Conservation (phyloP, 2,797 vertebrate genomes). For the Melanotaenia nigrans region DNA sequence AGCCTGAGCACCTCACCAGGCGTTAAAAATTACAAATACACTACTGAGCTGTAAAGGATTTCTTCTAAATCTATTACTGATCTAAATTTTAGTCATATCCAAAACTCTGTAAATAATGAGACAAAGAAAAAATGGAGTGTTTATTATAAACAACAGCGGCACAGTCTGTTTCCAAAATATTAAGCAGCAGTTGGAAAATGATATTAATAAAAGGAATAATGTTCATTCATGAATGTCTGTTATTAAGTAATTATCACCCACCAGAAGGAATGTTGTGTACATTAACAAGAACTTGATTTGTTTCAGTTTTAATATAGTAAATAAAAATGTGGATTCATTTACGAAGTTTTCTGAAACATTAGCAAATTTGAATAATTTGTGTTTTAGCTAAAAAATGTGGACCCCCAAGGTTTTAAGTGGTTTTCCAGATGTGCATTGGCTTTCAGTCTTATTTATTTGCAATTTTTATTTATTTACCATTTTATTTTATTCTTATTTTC, state of each 20-base stretch:
- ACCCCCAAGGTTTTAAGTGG: background rate
- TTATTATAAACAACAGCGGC: background rate
- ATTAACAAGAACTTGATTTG: background rate
- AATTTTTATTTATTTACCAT: background rate
- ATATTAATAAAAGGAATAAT: background rate
- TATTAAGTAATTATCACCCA: too few relatives aligned
- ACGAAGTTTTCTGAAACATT: background rate
- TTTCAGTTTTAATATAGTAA: background rate
- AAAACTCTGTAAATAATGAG: background rate
- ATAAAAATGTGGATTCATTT: background rate
- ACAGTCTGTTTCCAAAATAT: background rate
- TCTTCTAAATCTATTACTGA: background rate
- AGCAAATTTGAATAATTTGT: too few relatives aligned
- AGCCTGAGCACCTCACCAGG: constrained; percentile 6
- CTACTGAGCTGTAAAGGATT: background rate
- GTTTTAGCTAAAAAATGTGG: background rate
- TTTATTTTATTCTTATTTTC: background rate
- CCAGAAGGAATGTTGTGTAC: background rate
- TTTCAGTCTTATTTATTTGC: background rate
- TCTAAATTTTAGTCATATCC: background rate
- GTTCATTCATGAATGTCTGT: too few relatives aligned
- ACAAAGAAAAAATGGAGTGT: background rate
- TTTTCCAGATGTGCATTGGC: background rate
- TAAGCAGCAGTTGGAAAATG: background rate
- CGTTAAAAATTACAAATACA: background rate